Base-by-base conservation (phyloP, 2,888 invertebrate species). In the Ptychoptera albimana region DNA sequence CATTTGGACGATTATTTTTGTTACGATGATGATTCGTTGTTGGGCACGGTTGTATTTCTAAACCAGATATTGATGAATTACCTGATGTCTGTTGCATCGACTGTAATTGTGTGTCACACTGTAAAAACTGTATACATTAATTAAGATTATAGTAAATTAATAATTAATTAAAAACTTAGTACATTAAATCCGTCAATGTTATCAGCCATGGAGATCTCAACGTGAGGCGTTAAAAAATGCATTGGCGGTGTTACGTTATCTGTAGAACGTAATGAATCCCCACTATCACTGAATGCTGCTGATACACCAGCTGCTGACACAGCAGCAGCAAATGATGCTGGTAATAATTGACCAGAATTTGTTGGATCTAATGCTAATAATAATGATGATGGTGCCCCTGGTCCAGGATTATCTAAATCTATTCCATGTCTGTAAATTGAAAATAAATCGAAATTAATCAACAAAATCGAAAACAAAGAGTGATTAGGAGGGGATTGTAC, bases 191-290 rank as follows among this genome's bases (percentile, higher is more conserved):
- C 74, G 55, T 80, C 80, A 52, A 82, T 82, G 49, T 82, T 79
- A 58, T 86, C 86, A 13, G 84, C 81, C 77, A 87, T 84, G 36
- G 86, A 87, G 61, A 89, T 88, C 69, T 89, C 88, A 32, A 89
- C 87, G 54, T 89, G 89, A 7, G 89, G 89, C 34, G 88, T 87
- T 36, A 89, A 70, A 60, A 88, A 89, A 63, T 89, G 87, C 86
- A 87, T 87, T 1, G 87, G 87, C 10, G 87, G 87, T 39, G 87
- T 87, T 8, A 82, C 83, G 57, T 87, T 87, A 58, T 87, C 86
- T n/a, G 80, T 77, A 1, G 84, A 84, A 45, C 86, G 71, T 43
- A 81, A 79, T 51, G 85, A 86, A 55, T 87, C 86, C 0, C 86
- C 85, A 50, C 84, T 84, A 58, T 87, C 87, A 35, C 85, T 85